Evolutionary conservation across 1,140 invertebrate genomes (phyloP).

Genomic region (Formica selysi): DNA sequence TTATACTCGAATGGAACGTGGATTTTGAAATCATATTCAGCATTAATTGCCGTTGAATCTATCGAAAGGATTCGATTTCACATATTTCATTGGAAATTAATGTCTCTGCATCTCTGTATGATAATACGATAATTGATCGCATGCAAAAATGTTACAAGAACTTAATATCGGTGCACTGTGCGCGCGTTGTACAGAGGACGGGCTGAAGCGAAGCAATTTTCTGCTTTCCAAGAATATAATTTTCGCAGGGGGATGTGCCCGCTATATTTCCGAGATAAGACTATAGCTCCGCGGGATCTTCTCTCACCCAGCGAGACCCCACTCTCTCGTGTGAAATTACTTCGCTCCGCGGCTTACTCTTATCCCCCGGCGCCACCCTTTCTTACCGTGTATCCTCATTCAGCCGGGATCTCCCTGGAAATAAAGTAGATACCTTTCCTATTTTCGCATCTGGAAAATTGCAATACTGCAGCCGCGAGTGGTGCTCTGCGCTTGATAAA

Average conservation of each 20-base stretch:
- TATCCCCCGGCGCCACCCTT: slow-evolving; percentile 80
- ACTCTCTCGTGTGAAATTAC: slow-evolving; percentile 86
- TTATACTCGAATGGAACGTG: slow-evolving; percentile 11
- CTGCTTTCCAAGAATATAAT: slow-evolving; percentile 85
- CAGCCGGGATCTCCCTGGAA: slow-evolving; percentile 83
- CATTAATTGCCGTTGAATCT: not conserved
- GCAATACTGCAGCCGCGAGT: slow-evolving; percentile 76
- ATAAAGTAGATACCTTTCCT: slow-evolving; percentile 86
- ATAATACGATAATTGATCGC: slow-evolving; percentile 29
- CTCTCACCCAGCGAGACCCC: slow-evolving; percentile 74
- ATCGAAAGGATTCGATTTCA: not conserved
- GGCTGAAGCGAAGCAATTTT: slow-evolving; percentile 83
- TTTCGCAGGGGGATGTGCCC: slow-evolving; percentile 79
- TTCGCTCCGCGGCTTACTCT: slow-evolving; percentile 85
- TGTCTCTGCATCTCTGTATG: not conserved
- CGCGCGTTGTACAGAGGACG: not conserved
- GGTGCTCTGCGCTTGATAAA: slow-evolving; percentile 67
- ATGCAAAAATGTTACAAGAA: slow-evolving; percentile 38
- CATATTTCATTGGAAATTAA: not conserved
- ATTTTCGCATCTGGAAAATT: slow-evolving; percentile 86
- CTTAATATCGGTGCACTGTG: slow-evolving; percentile 48
- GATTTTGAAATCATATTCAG: slow-evolving; percentile 38
- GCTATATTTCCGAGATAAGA: slow-evolving; percentile 83
- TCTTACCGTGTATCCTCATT: slow-evolving; percentile 84
- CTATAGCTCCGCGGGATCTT: slow-evolving; percentile 72